Conservation (phyloP, 2,888 invertebrate genomes). For the Netelia fuscicornis region DNA sequence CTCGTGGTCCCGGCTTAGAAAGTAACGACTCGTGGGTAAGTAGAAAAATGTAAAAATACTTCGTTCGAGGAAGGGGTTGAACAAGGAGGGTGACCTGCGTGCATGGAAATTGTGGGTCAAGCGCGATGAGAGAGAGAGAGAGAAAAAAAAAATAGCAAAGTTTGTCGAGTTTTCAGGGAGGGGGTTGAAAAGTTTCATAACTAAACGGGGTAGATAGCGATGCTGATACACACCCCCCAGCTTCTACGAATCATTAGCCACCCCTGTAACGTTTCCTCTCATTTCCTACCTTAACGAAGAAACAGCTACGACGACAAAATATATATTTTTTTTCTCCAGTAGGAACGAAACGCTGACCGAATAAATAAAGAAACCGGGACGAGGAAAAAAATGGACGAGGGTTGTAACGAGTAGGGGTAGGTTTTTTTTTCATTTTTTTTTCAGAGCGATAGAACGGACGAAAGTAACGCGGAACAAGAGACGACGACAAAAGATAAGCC, state of each 20-base stretch:
- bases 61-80: background rate
- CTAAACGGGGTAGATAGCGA: background rate
- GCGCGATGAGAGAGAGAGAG: background rate
- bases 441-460: constrained; percentile 36
- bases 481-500: constrained; percentile 66
- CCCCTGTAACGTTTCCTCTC: too few species aligned
- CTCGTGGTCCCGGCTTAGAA: too few species aligned
- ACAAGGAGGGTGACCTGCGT: background rate
- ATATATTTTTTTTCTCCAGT: background rate
- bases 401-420: constrained; percentile 49
- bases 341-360: constrained; percentile 59
- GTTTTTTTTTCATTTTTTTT: constrained; percentile 32
- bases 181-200: background rate
- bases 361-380: constrained; percentile 54
- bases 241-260: too few species aligned
- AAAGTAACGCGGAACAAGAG: constrained; percentile 60
- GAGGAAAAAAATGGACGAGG: constrained; percentile 25
- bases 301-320: background rate
- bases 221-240: background rate
- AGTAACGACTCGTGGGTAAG: background rate
- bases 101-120: background rate
- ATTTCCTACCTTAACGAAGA: background rate
- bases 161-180: background rate
- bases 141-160: background rate
- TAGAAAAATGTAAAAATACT: background rate